Evolutionary conservation across 2,113 vertebrate species (phyloP).

Genomic region (Ascaphus truei): DNA sequence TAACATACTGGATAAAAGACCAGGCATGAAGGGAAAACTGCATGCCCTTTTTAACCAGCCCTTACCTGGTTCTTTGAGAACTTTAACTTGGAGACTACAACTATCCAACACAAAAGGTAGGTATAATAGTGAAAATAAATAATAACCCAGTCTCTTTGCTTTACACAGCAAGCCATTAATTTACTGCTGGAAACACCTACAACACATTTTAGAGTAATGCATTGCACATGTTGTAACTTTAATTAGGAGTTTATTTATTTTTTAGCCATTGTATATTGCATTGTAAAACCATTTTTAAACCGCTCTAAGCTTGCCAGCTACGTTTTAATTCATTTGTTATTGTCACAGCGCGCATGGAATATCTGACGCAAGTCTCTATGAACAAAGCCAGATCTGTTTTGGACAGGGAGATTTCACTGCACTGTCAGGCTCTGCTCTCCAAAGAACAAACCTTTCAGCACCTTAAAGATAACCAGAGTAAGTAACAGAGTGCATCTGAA

Average conservation of each 20-base stretch:
- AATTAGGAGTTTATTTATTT: no score
- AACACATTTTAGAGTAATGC: no score
- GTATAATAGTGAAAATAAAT: no score
- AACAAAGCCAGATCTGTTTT: conserved; percentile 24
- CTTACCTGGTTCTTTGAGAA: conserved; percentile 34
- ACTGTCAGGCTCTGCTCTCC: conserved; percentile 30
- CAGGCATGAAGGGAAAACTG: conserved; percentile 35
- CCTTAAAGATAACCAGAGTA: conserved; percentile 35
- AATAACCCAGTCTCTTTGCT: no score
- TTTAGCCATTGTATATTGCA: no score
- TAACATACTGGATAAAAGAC: conserved; percentile 35
- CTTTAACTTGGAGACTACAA: conserved; percentile 33
- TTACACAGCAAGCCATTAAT: no score
- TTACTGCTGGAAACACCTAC: no score
- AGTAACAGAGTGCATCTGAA: no score
- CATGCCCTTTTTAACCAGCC: conserved; percentile 36
- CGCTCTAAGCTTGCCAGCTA: no score
- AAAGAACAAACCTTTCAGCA: conserved; percentile 26
- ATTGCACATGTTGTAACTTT: no score
- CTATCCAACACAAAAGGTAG: conserved; percentile 40
- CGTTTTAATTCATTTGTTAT: neutral
- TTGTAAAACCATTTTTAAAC: no score
- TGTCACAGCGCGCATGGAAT: conserved; percentile 32
- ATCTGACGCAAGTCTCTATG: conserved; percentile 26
- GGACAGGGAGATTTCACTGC: conserved; percentile 37